Percentiles rank a stretch among this genome's conserved stretches.
Conservation (phyloP, 2,797 vertebrate species). For the Echeneis naucrates region DNA sequence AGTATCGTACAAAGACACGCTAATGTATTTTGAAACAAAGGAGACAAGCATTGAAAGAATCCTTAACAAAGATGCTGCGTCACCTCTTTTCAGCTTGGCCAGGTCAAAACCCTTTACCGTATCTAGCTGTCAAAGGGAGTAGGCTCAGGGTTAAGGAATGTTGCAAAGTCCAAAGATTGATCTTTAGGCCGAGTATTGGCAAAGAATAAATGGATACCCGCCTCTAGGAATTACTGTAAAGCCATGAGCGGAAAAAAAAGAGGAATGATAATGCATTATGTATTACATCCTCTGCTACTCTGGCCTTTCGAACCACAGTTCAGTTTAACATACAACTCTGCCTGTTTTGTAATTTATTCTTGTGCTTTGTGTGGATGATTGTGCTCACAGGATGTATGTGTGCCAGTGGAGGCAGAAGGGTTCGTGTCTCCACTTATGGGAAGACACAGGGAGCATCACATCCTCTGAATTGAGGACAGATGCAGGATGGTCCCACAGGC, state of each 20-base stretch:
- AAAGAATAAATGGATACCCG: constrained; percentile 41
- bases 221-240: constrained; percentile 31
- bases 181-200: constrained; percentile 26
- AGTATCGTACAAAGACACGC: constrained; percentile 64
- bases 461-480: constrained; percentile 55
- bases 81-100: constrained; percentile 40
- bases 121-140: constrained; percentile 38
- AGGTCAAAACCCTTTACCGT: constrained; percentile 43
- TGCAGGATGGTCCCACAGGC: constrained; percentile 34
- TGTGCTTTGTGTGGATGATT: neutral
- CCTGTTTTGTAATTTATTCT: constrained; percentile 4
- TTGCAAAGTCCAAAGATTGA: constrained; percentile 26
- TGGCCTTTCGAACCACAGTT: constrained; percentile 16
- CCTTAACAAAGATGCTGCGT: constrained; percentile 58
- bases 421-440: constrained; percentile 18
- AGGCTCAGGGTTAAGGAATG: too few species aligned
- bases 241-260: constrained; percentile 3
- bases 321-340: neutral
- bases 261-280: constrained; percentile 33
- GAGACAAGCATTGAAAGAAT: constrained; percentile 46
- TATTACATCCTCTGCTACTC: constrained; percentile 12
- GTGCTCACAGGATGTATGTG: neutral
- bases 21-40: constrained; percentile 69
- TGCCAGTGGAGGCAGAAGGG: neutral
- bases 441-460: constrained; percentile 1